Evolutionary conservation across 2,888 invertebrate species (phyloP).

Genomic region (Andrena praecox): DNA sequence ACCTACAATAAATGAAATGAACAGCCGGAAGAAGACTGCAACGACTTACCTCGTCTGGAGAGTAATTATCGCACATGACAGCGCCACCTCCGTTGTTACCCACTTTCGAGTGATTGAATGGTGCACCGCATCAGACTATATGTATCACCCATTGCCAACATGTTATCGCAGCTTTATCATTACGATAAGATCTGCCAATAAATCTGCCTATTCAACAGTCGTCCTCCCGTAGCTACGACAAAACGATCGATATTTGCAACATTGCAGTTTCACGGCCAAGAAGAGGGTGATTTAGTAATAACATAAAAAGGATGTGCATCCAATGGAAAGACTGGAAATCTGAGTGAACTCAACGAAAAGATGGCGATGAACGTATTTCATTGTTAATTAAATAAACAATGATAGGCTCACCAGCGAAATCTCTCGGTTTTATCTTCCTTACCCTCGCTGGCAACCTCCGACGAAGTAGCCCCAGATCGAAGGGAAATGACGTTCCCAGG

Average conservation of each 20-base stretch:
- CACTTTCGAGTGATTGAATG: constrained; percentile 26
- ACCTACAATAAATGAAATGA: neutral
- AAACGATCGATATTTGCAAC: too few species aligned
- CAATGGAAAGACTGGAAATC: too few species aligned
- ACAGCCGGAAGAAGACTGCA: neutral
- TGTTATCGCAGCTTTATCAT: neutral
- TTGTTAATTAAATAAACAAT: neutral
- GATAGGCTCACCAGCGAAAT: neutral
- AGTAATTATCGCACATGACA: constrained; percentile 72
- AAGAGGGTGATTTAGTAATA: too few species aligned
- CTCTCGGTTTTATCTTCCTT: neutral
- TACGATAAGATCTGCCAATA: too few species aligned
- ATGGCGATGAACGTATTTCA: neutral
- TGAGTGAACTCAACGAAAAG: neutral
- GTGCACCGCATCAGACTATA: neutral
- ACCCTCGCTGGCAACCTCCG: neutral
- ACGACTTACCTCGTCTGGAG: constrained; percentile 66
- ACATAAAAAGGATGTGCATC: too few species aligned
- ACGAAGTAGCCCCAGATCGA: neutral
- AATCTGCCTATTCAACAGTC: too few species aligned
- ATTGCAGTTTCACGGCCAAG: too few species aligned
- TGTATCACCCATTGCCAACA: neutral
- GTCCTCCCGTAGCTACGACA: too few species aligned
- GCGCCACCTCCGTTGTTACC: constrained; percentile 32
- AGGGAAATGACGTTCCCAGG: neutral